A percentile compares a stretch with the other conserved stretches of the same genome.
Conservation (phyloP, 2,113 vertebrate genomes). For the Hydropotes inermis region DNA sequence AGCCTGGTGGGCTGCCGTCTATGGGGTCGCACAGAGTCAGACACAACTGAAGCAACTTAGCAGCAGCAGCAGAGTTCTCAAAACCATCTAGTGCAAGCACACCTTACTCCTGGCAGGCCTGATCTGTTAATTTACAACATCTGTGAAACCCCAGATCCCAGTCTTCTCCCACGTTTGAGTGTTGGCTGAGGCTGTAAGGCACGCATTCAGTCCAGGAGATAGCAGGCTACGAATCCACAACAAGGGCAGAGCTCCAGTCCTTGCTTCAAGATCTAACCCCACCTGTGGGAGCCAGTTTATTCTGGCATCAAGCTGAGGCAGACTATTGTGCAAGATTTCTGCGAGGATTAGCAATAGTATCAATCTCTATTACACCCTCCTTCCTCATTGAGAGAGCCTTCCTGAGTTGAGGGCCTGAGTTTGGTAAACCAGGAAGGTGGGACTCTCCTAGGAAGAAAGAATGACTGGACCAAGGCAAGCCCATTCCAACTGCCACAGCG, state of each 20-base stretch:
- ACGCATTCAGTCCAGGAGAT: background rate
- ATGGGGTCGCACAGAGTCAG: too few species aligned
- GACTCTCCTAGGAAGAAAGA: background rate
- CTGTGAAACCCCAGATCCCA: background rate
- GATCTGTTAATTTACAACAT: background rate
- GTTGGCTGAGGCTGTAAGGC: background rate
- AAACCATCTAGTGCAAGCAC: background rate
- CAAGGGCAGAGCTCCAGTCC: background rate
- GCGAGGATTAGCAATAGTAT: background rate
- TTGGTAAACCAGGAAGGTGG: background rate
- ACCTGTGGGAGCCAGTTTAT: background rate
- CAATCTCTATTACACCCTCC: background rate
- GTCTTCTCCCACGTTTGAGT: background rate
- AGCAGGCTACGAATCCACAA: background rate
- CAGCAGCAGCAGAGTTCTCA: background rate
- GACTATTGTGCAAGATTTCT: background rate
- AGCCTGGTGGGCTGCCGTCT: too few species aligned
- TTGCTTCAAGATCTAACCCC: background rate
- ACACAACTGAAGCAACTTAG: too few species aligned
- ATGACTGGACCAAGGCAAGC: background rate
- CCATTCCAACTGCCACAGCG: background rate
- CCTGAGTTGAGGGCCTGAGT: background rate
- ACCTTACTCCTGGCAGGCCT: background rate
- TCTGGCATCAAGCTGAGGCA: background rate
- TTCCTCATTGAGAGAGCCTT: background rate